phyloP scores from a whole-genome alignment of 1,140 invertebrate species.

The Euura saliciscinereae region DNA sequence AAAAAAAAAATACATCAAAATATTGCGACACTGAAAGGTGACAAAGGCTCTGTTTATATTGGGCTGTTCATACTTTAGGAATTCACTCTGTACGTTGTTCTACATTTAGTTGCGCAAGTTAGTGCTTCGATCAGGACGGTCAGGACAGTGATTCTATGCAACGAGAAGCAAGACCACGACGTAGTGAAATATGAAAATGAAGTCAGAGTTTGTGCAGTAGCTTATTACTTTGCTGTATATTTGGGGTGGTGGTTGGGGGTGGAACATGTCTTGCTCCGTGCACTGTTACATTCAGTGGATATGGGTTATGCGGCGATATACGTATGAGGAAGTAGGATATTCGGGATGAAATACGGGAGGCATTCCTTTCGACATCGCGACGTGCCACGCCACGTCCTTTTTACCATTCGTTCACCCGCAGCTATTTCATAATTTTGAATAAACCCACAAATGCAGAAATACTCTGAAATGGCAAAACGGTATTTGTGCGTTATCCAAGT shows the following conservation, averaged over 20 bases:
- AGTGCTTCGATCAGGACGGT: not conserved
- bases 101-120: too few species aligned
- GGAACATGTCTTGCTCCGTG: not conserved
- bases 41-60: not conserved
- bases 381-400: not conserved
- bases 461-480: not conserved
- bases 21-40: too few species aligned
- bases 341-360: not conserved
- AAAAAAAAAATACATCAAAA: not conserved
- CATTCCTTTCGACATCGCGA: not conserved
- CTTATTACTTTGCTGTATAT: not conserved
- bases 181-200: constrained; percentile 5
- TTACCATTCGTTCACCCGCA: not conserved
- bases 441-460: not conserved
- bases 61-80: too few species aligned
- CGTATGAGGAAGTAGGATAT: not conserved
- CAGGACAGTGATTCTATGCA: not conserved
- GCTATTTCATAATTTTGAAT: constrained; percentile 7
- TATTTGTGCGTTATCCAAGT: not conserved
- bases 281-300: not conserved
- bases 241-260: not conserved
- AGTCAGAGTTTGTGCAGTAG: constrained; percentile 2
- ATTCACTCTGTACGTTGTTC: too few species aligned
- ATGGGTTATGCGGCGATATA: not conserved
- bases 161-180: not conserved